phyloP scores from a whole-genome alignment of 1,140 invertebrate genomes.

The Melipona quadrifasciata region DNA sequence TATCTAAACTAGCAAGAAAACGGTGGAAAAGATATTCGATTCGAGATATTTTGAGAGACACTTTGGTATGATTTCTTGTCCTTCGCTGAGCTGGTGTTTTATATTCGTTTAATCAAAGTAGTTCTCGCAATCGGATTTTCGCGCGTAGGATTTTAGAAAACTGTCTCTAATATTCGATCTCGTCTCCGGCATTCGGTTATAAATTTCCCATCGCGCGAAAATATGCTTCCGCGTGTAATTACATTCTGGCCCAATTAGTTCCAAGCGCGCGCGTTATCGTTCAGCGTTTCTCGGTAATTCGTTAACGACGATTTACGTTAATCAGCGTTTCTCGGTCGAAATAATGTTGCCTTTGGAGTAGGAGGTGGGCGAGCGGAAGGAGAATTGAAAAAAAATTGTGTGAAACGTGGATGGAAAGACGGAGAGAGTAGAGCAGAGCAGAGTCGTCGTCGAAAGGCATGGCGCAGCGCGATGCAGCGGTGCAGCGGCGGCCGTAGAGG shows the following conservation, averaged over 20 bases:
- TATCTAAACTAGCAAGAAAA: background rate
- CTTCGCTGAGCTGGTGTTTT: background rate
- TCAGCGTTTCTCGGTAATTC: conserved; percentile 10
- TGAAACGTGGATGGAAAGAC: background rate
- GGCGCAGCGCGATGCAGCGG: background rate
- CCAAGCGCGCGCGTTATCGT: conserved; percentile 12
- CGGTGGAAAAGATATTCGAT: background rate
- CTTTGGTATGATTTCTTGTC: background rate
- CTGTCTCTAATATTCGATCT: background rate
- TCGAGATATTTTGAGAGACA: background rate
- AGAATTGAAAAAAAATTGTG: background rate
- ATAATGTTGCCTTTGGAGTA: background rate
- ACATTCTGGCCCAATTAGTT: conserved; percentile 17
- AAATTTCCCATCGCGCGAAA: background rate
- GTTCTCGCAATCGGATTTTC: background rate
- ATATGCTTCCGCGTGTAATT: conserved; percentile 7
- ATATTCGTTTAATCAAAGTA: background rate
- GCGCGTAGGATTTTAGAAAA: background rate
- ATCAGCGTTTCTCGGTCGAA: background rate
- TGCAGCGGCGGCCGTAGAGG: background rate
- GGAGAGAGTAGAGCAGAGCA: background rate
- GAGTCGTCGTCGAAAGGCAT: background rate
- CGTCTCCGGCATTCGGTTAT: background rate
- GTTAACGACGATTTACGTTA: conserved; percentile 13
- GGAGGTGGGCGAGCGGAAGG: no score